Evolutionary conservation across 2,888 invertebrate genomes (phyloP).

Genomic region (Pseudococcus jackbeardsleyi): DNA sequence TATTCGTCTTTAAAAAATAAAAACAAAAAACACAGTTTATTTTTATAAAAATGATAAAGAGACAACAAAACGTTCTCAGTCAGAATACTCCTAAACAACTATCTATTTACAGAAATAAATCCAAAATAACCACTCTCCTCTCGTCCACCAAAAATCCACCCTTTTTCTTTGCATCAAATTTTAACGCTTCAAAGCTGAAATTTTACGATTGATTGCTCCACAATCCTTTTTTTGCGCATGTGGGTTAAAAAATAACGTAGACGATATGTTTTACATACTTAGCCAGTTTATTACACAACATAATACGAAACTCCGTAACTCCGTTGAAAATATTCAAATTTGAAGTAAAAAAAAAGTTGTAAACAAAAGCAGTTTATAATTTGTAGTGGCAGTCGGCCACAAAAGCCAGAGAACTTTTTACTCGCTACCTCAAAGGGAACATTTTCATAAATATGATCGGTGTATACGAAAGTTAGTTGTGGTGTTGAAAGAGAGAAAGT

Average conservation of each 20-base stretch:
- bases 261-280: neutral
- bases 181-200: no score
- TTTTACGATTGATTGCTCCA: no score
- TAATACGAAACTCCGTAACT: neutral
- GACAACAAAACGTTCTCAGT: no score
- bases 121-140: no score
- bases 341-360: neutral
- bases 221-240: no score
- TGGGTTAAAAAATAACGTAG: neutral
- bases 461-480: neutral
- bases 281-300: neutral
- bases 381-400: neutral
- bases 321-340: neutral
- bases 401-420: neutral
- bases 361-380: slow-evolving; percentile 11
- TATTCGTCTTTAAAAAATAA: no score
- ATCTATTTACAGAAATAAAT: no score
- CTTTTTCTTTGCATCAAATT: no score
- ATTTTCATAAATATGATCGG: slow-evolving; percentile 36
- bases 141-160: no score
- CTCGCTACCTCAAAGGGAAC: neutral
- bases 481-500: neutral
- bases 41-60: no score
- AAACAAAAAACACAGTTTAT: no score
- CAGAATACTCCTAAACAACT: no score